Evolutionary conservation across 2,888 invertebrate species (phyloP).

Genomic region (Plagiodera versicolora): DNA sequence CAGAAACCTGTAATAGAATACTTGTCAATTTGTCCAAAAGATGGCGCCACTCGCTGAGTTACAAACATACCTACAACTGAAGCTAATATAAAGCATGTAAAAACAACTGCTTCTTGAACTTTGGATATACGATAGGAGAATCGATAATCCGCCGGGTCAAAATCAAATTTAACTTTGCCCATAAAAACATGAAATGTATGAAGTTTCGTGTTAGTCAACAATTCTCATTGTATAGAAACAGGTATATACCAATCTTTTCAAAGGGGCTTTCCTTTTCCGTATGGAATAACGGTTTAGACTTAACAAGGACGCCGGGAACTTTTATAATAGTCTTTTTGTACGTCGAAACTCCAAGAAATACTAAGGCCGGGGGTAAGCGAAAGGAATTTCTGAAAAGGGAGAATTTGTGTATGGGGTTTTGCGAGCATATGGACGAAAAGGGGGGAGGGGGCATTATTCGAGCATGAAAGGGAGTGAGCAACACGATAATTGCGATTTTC

Average conservation of each 20-base stretch:
- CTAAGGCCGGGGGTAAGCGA: neutral
- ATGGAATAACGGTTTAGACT: neutral
- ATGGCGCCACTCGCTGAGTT: too few species aligned
- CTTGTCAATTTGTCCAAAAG: too few species aligned
- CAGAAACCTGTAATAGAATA: too few species aligned
- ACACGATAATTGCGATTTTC: too few species aligned
- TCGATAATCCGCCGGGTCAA: slow-evolving; percentile 20
- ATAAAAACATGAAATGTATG: slow-evolving; percentile 28
- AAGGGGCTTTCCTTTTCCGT: slow-evolving; percentile 5
- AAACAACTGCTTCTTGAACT: too few species aligned
- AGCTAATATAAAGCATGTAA: too few species aligned
- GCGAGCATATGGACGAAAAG: neutral
- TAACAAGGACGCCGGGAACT: neutral
- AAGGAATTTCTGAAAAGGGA: neutral
- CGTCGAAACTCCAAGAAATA: neutral
- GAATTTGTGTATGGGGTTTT: neutral
- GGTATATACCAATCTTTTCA: slow-evolving; percentile 17
- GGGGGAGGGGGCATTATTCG: too few species aligned
- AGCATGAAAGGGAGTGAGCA: too few species aligned
- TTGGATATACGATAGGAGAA: neutral
- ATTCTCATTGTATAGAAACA: neutral
- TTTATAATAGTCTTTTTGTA: neutral
- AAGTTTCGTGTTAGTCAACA: slow-evolving; percentile 30
- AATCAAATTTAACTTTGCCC: slow-evolving; percentile 35
- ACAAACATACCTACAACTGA: too few species aligned